Evolutionary conservation across 2,113 vertebrate genomes (phyloP), one percentile per base, ranked within the genome.

Genomic region (Phalacrocorax brasilianus): DNA sequence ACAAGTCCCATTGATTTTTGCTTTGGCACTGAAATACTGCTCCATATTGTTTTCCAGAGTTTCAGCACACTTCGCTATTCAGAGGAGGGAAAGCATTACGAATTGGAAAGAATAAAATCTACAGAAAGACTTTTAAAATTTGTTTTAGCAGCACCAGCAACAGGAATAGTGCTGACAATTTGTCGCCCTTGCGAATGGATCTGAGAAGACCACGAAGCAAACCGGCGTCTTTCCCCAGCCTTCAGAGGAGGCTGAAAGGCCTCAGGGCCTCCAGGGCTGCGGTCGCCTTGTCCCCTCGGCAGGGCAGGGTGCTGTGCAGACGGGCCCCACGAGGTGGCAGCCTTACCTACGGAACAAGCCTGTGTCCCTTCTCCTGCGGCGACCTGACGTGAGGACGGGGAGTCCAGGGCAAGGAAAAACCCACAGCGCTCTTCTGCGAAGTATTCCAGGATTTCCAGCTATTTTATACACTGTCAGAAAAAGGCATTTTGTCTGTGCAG

Each of bases 291-390:
- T 26, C 53, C 44, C 81, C 44, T 11, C 3, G 74, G 55, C 40
- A 14, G 71, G 73, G 26, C 84, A 35, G 42, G 74, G 14, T 50
- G 96, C 95, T 71, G 81, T 84, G 86, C 93, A 14, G 28, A 13
- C 11, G 38, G 50, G 27, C 33, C 82, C 97, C 97, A 92, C 85
- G 11, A 97, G 97, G 94, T 96, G 97, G 97, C 97, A 95, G 89
- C 65, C 89, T 88, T 86, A 67, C 53, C 96, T 44, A 26, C 89
- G 1, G 74, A 90, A 95, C 92, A 7, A 16, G 85, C 19, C 65
- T 2, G 21, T 1, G 33, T 8, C 83, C 70, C 40, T 2, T 44
- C 83, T 32, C 11, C 58, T 6, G 38, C 73, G 6, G 47, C 35
- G 10, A 45, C 70, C 33, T 9, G 71, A 0, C 26, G 12, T 1